Evolutionary conservation across 2,888 invertebrate genomes (phyloP), one percentile per base, ranked within the genome.

Genomic region (Rhamphomyia laevipes): DNA sequence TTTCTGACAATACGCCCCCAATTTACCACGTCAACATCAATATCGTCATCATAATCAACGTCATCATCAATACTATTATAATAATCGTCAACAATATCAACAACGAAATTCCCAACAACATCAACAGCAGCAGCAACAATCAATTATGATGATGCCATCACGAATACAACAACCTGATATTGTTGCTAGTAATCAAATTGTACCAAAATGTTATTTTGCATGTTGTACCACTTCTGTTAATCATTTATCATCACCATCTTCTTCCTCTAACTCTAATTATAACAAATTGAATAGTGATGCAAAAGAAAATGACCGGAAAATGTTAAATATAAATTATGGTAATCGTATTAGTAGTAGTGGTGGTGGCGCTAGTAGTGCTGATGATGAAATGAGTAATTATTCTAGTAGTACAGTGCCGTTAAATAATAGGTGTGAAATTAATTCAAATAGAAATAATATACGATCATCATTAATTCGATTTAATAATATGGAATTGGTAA

Each of bases 1-100:
- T 65, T 67, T 68, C 66, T 70, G 68, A 67, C 68, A 66, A 56
- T 63, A 66, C 60, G 63, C 41, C 41, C 16, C 23, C n/a, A 15
- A 10, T n/a, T 15, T 12, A 18, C 16, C 12, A 41, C 13, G n/a
- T n/a, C 33, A 38, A 9, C 4, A 38, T 16, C 38, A 38, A 9
- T 13, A 16, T 17, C 37, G 18, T 11, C 17, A 13, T 40, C 13
- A 13, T 18, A 12, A 21, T 18, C 11, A 21, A 21, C 21, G 12
- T 42, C 27, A 42, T 10, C 27, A n/a, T 40, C 13, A 40, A 17
- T 17, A 17, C 17, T 17, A 38, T 17, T 13, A 21, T 21, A 21
- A 21, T 21, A 33, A 33, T 35, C 35, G 7, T n/a, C 35, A 35
- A 2, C 35, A 35, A 5, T 13, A n/a, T 35, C n/a, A n/a, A 5